Conservation (phyloP, 2,888 invertebrate species). For the Oxytorus armatus region DNA sequence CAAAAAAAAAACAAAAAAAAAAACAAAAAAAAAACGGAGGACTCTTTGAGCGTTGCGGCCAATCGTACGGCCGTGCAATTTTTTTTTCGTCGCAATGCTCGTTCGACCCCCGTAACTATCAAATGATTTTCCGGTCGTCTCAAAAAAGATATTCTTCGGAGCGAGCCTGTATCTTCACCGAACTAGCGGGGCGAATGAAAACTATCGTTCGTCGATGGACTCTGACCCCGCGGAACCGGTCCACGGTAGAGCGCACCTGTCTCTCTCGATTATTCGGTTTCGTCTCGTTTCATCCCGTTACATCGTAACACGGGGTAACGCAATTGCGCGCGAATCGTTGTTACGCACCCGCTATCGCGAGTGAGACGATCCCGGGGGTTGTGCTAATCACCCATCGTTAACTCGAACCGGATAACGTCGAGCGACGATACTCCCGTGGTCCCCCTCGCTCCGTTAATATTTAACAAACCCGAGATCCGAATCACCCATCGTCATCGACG, state of each 20-base stretch:
- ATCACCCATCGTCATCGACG: conserved; percentile 68
- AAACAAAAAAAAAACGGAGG: too few relatives aligned
- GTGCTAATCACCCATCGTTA: conserved; percentile 27
- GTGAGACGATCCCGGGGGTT: neutral
- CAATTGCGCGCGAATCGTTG: conserved; percentile 47
- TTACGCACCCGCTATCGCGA: conserved; percentile 30
- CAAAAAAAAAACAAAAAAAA: too few relatives aligned
- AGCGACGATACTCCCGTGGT: conserved; percentile 11
- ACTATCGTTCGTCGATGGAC: too few relatives aligned
- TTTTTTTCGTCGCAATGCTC: too few relatives aligned
- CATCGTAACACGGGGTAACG: conserved; percentile 19
- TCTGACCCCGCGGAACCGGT: too few relatives aligned
- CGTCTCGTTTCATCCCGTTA: neutral
- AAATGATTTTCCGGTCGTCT: too few relatives aligned
- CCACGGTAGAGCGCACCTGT: neutral
- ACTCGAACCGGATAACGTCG: conserved; percentile 60
- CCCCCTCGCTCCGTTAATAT: conserved; percentile 52
- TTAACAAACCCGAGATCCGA: conserved; percentile 67
- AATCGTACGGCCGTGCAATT: too few relatives aligned
- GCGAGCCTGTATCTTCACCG: too few relatives aligned
- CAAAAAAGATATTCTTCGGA: too few relatives aligned
- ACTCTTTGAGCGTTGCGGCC: too few relatives aligned
- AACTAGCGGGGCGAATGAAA: too few relatives aligned
- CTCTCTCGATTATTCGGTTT: neutral
- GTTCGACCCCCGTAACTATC: too few relatives aligned